Evolutionary conservation across 2,113 vertebrate genomes (phyloP), one percentile per base, ranked within the genome.

Genomic region (Gymnarchus niloticus): DNA sequence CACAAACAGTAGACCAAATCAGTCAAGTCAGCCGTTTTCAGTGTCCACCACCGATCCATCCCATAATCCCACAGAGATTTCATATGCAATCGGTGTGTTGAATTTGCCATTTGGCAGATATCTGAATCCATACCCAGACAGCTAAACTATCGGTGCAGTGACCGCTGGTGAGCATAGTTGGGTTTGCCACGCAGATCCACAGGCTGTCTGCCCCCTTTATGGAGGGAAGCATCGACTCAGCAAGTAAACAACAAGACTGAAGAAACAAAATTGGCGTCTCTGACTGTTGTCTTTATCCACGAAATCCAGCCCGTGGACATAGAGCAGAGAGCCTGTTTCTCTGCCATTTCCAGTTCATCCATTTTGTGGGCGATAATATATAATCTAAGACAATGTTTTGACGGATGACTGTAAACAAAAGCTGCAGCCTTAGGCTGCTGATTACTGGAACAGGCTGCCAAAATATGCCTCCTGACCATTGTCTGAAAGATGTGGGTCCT

Each of bases 321-420:
- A 56, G 33, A 85, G 37, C 1, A 61, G 48, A 54, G 10, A 52
- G 25, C 9, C 28, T 12, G 5, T 65, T 52, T 65, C 49, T 61
- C n/a, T 56, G 8, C 48, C 76, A 3, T 76, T 76, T 19, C 84
- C 84, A 76, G 44, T 10, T 21, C 49, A 4, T 59, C 44, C 23
- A 17, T 59, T 48, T 56, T 51, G 84, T 54, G 65, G 65, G 51
- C 48, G 51, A 85, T 85, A 81, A 85, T 49, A 59, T 49, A 80
- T 80, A 76, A 80, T 69, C 52, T 80, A 37, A n/a, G 73, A 81
- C 23, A 37, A 81, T 56, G 33, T 33, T 85, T 59, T 23, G 41
- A 85, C 56, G 37, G 56, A 46, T 76, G 73, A 48, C 51, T 59
- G 41, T 59, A 78, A 78, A 78, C 51, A 59, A 48, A 37, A 9